Evolutionary conservation across 2,888 invertebrate genomes (phyloP).

Genomic region (Tupiocoris notatus): DNA sequence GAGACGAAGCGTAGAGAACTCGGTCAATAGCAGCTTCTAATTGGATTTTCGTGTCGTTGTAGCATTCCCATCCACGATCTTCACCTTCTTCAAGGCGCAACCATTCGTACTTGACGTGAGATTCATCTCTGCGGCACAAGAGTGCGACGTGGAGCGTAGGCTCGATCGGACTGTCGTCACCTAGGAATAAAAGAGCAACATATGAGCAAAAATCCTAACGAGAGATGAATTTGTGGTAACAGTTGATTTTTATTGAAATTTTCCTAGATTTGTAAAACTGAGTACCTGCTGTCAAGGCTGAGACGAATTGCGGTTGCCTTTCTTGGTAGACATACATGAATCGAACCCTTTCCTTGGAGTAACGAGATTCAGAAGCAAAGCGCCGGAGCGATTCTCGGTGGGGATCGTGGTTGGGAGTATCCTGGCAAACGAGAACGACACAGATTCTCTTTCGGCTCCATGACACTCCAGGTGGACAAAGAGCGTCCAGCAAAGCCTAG

Average conservation of each 20-base stretch:
- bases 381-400: conserved; percentile 69
- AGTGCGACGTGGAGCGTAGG: conserved; percentile 78
- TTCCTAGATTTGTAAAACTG: neutral
- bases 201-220: neutral
- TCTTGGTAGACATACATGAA: conserved; percentile 86
- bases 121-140: conserved; percentile 83
- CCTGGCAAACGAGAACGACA: conserved; percentile 75
- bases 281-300: conserved; percentile 60
- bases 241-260: neutral
- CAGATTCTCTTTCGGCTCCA: conserved; percentile 71
- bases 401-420: conserved; percentile 61
- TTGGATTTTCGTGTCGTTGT: conserved; percentile 67
- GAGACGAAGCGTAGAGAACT: conserved; percentile 46
- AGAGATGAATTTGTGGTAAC: neutral
- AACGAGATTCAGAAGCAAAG: conserved; percentile 68
- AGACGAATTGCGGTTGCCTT: conserved; percentile 77
- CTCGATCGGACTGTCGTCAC: conserved; percentile 63
- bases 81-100: conserved; percentile 63
- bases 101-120: conserved; percentile 91
- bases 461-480: conserved; percentile 88
- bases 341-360: conserved; percentile 66
- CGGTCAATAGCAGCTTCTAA: conserved; percentile 48
- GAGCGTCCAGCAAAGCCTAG: conserved; percentile 66
- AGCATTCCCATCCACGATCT: conserved; percentile 52
- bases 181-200: conserved; percentile 49